Base-by-base conservation (phyloP, 2,888 invertebrate species). In the Carterocephalus palaemon region DNA sequence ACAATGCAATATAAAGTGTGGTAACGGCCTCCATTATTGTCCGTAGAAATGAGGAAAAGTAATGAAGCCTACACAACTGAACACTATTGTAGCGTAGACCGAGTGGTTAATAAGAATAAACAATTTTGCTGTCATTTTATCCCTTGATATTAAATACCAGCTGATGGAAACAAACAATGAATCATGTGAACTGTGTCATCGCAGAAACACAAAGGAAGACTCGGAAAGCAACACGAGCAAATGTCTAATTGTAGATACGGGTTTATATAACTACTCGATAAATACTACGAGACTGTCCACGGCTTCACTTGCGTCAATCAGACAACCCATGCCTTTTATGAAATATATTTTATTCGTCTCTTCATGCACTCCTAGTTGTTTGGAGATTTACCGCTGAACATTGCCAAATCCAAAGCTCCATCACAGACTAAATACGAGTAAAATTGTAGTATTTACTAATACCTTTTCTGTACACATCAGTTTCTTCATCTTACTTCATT, bases 81-180 rank as follows among this genome's bases (percentile, higher is more conserved):
- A 41, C 24, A 24, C 23, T 32, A 15, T 41, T 41, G 32, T 40
- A 23, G 23, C 16, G n/a, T 10, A 26, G 24, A 38, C 4, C 23
- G 6, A 19, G 28, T 32, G 24, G 32, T 24, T 40, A 33, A 33
- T 19, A 42, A 33, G 33, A 42, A 42, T 19, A 34, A 42, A 42
- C 26, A 26, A 20, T 42, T 19, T 42, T 33, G 23, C 26, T 26
- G 41, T 22, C 34, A 42, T 42, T 42, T 22, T 42, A 34, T 42
- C 15, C 29, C 34, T 42, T 19, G 34, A 34, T 42, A 42, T 42
- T 22, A 34, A 42, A 28, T 22, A 22, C 34, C 10, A 15, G 19
- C 34, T 34, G 20, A 34, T 34, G 20, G 15, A 6, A 26, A 26
- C 38, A 31, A 31, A 40, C 34, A 34, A 42, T 28, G 22, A 34